Base-by-base conservation (phyloP, 2,888 invertebrate genomes). In the Drepana falcataria region DNA sequence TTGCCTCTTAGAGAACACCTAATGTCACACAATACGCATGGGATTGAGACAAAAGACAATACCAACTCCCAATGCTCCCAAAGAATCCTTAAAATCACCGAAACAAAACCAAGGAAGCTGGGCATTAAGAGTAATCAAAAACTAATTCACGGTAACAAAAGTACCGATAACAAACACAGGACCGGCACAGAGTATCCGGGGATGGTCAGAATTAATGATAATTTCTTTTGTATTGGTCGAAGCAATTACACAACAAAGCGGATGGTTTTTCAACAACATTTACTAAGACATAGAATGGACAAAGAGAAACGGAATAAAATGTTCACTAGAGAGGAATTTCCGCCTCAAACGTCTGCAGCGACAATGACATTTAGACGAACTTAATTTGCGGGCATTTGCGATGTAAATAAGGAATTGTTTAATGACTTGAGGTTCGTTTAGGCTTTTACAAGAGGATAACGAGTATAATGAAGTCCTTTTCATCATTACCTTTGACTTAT, bases 391-490 rank as follows among this genome's bases (percentile, higher is more conserved):
- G 64, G 64, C 66, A 67, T 73, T 77, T 61, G 69, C 65, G 66
- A 71, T 73, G 73, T 71, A 73, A 77, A 79, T 74, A 73, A 71
- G 66, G 66, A 69, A 73, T 71, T 67, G 69, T 63, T 70, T 73
- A 75, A 75, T 75, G 69, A 64, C 63, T 62, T 55, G 63, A 60
- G 64, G 69, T 67, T 61, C 60, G 55, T 66, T 71, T 54, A 55
- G 64, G 63, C 62, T 65, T 71, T 68, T 64, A 67, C 71, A 69
- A 66, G 66, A 57, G 52, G 41, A 34, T 40, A 51, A 40, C 40
- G 40, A 51, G 51, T 9, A 1, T 44, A 44, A 44, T 44, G 9
- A 44, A 44, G 44, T 9, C 44, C 9, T 44, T 2, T 44, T 9
- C 9, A 21, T 21, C 21, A 21, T 21, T 21, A 21, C 21, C 1